Conservation (phyloP, 2,888 invertebrate genomes). For the Drosophila birchii region DNA sequence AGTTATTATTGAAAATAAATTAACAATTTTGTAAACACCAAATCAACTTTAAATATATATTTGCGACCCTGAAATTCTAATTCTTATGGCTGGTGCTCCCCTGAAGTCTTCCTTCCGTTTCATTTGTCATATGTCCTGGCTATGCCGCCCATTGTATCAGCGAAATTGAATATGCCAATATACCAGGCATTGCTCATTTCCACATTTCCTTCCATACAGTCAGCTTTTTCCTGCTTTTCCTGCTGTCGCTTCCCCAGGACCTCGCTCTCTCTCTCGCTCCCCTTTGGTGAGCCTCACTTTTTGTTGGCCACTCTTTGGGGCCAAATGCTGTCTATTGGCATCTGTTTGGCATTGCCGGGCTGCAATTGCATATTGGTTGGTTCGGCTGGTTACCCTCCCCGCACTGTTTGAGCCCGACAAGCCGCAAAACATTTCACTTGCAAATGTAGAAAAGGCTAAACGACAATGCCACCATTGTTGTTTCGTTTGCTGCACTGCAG, state of each 20-base stretch:
- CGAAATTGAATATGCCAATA: conserved; percentile 52
- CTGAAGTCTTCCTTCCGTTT: conserved; percentile 8
- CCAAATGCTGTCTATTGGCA: conserved; percentile 37
- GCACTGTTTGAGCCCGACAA: conserved; percentile 47
- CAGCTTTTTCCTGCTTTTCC: conserved; percentile 10
- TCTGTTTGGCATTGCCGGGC: conserved; percentile 43
- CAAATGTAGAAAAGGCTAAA: conserved; percentile 67
- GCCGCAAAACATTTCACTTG: conserved; percentile 74
- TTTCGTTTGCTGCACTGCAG: conserved; percentile 55
- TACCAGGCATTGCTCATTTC: conserved; percentile 45
- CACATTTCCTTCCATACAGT: conserved; percentile 41
- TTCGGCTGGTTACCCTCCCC: conserved; percentile 29
- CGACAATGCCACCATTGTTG: conserved; percentile 58
- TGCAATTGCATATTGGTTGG: conserved; percentile 68
- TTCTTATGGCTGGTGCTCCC: background rate
- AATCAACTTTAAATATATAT: no score
- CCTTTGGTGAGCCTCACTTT: conserved; percentile 21
- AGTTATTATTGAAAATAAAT: no score
- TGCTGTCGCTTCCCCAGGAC: background rate
- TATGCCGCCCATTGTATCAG: conserved; percentile 30
- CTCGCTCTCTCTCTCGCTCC: background rate
- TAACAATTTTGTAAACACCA: no score
- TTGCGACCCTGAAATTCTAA: background rate
- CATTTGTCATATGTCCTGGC: conserved; percentile 23
- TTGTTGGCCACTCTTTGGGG: conserved; percentile 32